A percentile compares a stretch with the other conserved stretches of the same genome.
These are phyloP conservation scores for Slavum lentiscoides DNA, from an alignment of 2,888 invertebrate species.

Conservation along the genomic window DNA sequence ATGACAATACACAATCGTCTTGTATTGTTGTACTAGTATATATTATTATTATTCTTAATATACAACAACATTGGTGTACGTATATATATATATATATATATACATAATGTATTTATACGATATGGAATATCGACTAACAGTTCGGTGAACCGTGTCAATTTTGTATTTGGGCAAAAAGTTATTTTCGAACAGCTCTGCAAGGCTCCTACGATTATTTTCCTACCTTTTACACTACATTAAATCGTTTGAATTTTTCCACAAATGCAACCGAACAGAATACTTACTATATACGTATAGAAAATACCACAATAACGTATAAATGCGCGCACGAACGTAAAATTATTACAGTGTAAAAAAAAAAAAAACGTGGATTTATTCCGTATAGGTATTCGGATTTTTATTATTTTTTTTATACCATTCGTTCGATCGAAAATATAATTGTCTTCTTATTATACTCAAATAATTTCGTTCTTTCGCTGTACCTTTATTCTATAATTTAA, in stretches of 20 bases:
- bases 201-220: slow-evolving; percentile 18
- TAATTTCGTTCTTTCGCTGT: too few relatives aligned
- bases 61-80: neutral
- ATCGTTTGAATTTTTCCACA: slow-evolving; percentile 35
- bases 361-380: slow-evolving; percentile 8
- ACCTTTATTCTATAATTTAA: too few relatives aligned
- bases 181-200: neutral
- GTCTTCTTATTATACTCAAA: neutral
- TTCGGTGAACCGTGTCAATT: slow-evolving; percentile 32
- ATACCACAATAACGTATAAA: slow-evolving; percentile 16
- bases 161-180: slow-evolving; percentile 30
- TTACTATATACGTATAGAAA: too few relatives aligned
- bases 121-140: slow-evolving; percentile 16
- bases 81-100: neutral
- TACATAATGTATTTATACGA: neutral
- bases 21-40: neutral
- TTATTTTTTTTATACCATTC: neutral
- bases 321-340: neutral
- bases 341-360: neutral
- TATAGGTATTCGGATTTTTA: neutral
- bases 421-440: neutral
- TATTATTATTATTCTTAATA: neutral
- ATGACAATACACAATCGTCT: neutral
- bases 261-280: too few relatives aligned
- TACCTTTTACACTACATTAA: slow-evolving; percentile 44